Evolutionary conservation across 2,797 vertebrate genomes (phyloP).

Genomic region (Hapalemur alaotrensis): DNA sequence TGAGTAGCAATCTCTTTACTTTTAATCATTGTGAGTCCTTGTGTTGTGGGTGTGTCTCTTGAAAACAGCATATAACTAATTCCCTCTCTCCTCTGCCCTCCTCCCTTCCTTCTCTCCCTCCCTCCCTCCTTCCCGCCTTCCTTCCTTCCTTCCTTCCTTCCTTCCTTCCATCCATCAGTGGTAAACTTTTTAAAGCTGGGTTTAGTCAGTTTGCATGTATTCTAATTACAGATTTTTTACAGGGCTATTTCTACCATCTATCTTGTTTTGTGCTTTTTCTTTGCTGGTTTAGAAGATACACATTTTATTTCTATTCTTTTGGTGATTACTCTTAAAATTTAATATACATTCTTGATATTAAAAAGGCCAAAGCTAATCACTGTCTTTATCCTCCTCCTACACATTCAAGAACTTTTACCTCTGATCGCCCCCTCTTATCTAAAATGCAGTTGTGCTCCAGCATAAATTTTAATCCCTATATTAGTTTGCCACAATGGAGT

Average conservation of each 20-base stretch:
- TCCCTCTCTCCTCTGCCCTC: not conserved
- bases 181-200: not conserved
- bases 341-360: not conserved
- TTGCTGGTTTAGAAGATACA: not conserved
- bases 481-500: not conserved
- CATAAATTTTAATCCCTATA: not conserved
- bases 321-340: not conserved
- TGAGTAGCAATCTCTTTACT: not conserved
- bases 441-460: not conserved
- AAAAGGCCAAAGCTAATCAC: not conserved
- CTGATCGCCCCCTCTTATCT: no score
- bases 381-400: not conserved
- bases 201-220: not conserved
- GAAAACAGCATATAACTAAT: not conserved
- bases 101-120: not conserved
- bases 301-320: not conserved
- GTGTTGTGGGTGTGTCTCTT: not conserved
- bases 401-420: not conserved
- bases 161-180: not conserved
- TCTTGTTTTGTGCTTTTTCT: not conserved
- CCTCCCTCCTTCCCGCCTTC: no score
- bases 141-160: no score
- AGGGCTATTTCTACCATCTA: not conserved
- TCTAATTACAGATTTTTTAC: not conserved
- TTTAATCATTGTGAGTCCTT: not conserved